Conservation (phyloP, 2,797 vertebrate species). For the Arnoldichthys spilopterus region DNA sequence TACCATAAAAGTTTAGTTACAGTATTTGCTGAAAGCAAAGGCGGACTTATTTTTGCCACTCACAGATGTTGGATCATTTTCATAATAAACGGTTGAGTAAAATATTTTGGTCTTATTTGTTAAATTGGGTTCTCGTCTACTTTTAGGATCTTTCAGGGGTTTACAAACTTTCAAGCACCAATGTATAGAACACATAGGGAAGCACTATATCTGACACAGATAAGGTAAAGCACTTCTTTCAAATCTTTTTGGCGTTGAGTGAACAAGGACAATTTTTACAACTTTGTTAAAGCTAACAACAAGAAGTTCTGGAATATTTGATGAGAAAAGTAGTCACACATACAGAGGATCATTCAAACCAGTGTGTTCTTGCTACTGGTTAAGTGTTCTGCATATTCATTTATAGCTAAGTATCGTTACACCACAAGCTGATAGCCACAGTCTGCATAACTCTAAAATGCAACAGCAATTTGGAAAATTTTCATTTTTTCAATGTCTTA, state of each 20-base stretch:
- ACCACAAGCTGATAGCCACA: conserved; percentile 28
- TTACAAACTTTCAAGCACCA: too few relatives aligned
- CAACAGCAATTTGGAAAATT: conserved; percentile 52
- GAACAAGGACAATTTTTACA: conserved; percentile 52
- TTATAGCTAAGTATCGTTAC: conserved; percentile 53
- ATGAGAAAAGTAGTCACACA: conserved; percentile 50
- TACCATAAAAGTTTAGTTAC: too few relatives aligned
- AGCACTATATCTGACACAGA: conserved; percentile 69
- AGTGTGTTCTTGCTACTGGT: conserved; percentile 39
- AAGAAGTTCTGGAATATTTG: too few relatives aligned
- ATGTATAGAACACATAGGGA: conserved; percentile 62
- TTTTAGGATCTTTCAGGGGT: too few relatives aligned
- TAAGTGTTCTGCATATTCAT: conserved; percentile 42
- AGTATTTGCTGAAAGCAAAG: too few relatives aligned
- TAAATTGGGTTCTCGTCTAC: too few relatives aligned
- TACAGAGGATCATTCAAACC: conserved; percentile 6
- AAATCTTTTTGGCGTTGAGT: conserved; percentile 62
- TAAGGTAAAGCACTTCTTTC: conserved; percentile 62
- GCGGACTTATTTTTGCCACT: too few relatives aligned
- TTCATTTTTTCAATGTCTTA: conserved; percentile 34
- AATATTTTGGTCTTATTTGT: too few relatives aligned
- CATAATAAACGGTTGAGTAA: too few relatives aligned
- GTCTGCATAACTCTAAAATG: conserved; percentile 49
- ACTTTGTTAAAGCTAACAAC: too few relatives aligned
- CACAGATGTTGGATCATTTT: too few relatives aligned